phyloP scores from a whole-genome alignment of 2,113 vertebrate species.

The Verasper variegatus region DNA sequence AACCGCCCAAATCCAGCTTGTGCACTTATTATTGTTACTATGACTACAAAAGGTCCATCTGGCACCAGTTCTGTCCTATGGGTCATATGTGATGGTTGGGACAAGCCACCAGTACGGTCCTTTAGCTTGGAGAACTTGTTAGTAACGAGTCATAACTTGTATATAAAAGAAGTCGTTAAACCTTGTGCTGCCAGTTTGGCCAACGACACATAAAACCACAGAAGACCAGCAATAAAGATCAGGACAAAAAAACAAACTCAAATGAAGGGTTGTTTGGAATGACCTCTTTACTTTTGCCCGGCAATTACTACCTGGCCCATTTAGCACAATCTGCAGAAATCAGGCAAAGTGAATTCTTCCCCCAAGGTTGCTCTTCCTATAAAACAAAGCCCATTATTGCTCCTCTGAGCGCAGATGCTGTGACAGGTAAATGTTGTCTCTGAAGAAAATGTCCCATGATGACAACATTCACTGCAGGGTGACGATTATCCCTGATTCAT shows the following conservation, averaged over 20 bases:
- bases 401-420: constrained; percentile 65
- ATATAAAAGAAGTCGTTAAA: constrained; percentile 9
- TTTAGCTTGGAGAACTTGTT: neutral
- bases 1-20: neutral
- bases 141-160: neutral
- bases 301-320: constrained; percentile 91
- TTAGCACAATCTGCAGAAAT: constrained; percentile 92
- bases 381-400: constrained; percentile 74
- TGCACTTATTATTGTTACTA: neutral
- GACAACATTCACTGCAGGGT: constrained; percentile 78
- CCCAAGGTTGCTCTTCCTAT: constrained; percentile 45
- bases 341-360: constrained; percentile 74
- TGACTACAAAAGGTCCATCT: neutral
- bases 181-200: neutral
- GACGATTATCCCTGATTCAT: constrained; percentile 82
- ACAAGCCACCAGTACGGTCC: neutral
- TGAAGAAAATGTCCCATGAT: constrained; percentile 78
- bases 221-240: neutral
- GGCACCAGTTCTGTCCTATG: neutral
- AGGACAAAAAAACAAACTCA: constrained; percentile 27
- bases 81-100: neutral
- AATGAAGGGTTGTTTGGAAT: constrained; percentile 34
- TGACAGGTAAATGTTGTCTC: constrained; percentile 84
- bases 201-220: neutral
- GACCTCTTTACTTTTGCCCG: constrained; percentile 83